These are phyloP conservation scores for Chrysomallon squamiferum DNA, from an alignment of 1,140 invertebrate genomes.

Conservation along the genomic window DNA sequence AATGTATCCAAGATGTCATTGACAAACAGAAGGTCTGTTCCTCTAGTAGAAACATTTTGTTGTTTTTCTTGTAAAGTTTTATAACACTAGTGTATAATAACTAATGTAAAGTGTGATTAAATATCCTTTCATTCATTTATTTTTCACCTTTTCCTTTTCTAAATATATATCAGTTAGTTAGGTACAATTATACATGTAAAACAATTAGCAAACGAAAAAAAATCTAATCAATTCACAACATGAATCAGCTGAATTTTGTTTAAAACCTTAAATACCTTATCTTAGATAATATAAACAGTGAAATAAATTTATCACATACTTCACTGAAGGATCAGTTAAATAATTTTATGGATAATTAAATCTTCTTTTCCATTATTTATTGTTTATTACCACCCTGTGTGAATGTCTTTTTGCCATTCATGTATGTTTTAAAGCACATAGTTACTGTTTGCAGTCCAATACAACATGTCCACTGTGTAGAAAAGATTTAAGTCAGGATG, in stretches of 20 bases:
- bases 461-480: conserved; percentile 43
- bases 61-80: neutral
- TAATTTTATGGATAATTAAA: neutral
- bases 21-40: conserved; percentile 28
- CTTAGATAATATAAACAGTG: too few species aligned
- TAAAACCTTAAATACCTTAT: too few species aligned
- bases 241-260: too few species aligned
- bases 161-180: neutral
- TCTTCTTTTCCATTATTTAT: neutral
- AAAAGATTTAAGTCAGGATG: conserved; percentile 23
- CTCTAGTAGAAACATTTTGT: neutral
- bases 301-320: too few species aligned
- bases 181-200: neutral
- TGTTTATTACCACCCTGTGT: neutral
- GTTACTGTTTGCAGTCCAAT: conserved; percentile 9
- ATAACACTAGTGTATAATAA: neutral
- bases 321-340: neutral
- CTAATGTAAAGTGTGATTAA: neutral
- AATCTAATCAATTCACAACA: too few species aligned
- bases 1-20: conserved; percentile 41
- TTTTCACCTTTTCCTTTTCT: neutral
- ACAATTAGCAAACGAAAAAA: neutral
- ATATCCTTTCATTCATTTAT: too few species aligned
- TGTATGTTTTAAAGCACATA: neutral
- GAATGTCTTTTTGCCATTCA: neutral